Evolutionary conservation across 2,888 invertebrate genomes (phyloP).

Genomic region (Eretmocerus hayati): DNA sequence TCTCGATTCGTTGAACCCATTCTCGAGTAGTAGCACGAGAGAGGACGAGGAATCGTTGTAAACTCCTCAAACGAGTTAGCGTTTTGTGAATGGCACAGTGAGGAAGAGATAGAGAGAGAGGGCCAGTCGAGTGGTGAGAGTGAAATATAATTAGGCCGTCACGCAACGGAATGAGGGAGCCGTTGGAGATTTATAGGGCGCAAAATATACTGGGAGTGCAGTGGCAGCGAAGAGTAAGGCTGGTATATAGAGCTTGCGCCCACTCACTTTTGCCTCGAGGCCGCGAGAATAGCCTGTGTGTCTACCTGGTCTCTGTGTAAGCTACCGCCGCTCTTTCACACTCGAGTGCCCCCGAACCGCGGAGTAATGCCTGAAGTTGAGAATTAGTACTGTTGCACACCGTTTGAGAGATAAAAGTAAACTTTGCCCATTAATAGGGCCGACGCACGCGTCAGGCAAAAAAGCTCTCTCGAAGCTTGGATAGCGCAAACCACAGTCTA

Average conservation of each 20-base stretch:
- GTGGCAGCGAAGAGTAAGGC: too few species aligned
- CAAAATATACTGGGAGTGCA: too few species aligned
- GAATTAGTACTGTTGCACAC: constrained; percentile 44
- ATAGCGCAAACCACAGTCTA: too few species aligned
- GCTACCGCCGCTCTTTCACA: background rate
- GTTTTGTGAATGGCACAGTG: too few species aligned
- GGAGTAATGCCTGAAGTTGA: constrained; percentile 42
- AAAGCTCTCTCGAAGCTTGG: too few species aligned
- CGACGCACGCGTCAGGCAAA: background rate
- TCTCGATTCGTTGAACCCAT: background rate
- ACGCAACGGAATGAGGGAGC: constrained; percentile 18
- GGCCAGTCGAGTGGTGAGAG: background rate
- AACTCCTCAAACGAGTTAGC: too few species aligned
- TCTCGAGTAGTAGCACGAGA: too few species aligned
- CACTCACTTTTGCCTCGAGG: background rate
- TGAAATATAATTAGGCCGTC: constrained; percentile 21
- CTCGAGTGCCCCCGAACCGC: constrained; percentile 6
- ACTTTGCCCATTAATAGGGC: constrained; percentile 43
- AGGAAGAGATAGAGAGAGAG: too few species aligned
- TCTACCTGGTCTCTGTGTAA: background rate
- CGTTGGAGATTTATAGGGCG: constrained; percentile 17
- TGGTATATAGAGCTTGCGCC: constrained; percentile 15
- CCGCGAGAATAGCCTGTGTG: too few species aligned
- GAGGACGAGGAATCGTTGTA: too few species aligned
- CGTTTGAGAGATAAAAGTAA: constrained; percentile 47